These are phyloP conservation scores for Rhabdomys dilectus DNA, from an alignment of 2,113 vertebrate genomes.

Conservation along the genomic window DNA sequence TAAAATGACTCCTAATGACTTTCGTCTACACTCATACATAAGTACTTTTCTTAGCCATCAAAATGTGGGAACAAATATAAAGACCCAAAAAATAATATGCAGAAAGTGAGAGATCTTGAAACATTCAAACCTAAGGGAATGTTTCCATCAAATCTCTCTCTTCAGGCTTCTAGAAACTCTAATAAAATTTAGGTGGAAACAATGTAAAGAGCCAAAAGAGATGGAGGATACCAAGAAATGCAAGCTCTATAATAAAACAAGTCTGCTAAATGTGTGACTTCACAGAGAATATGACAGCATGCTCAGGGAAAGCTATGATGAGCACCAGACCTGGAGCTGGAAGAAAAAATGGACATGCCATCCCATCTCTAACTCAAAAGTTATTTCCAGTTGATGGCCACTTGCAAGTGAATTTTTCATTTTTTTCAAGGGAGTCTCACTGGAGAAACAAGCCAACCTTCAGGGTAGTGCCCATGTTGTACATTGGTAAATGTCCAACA, in stretches of 20 bases:
- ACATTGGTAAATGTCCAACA: neutral
- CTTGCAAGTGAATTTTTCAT: neutral
- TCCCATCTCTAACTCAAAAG: neutral
- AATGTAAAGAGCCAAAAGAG: neutral
- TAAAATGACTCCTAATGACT: neutral
- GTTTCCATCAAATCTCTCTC: neutral
- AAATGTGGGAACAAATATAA: neutral
- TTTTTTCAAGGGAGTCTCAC: neutral
- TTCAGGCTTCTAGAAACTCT: neutral
- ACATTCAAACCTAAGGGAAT: neutral
- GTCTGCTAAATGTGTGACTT: neutral
- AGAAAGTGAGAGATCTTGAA: too few relatives aligned
- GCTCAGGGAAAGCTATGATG: neutral
- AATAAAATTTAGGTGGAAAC: neutral
- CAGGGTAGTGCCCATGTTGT: too few relatives aligned
- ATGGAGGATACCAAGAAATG: neutral
- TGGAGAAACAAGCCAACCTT: neutral
- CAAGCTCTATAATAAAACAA: neutral
- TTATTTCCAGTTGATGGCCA: neutral
- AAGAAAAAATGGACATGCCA: neutral
- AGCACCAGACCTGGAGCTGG: neutral
- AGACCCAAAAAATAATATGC: neutral
- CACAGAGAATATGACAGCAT: neutral
- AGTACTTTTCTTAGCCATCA: neutral
- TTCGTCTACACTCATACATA: neutral